Conservation (phyloP, 2,888 invertebrate genomes). For the Mythimna vitellina region DNA sequence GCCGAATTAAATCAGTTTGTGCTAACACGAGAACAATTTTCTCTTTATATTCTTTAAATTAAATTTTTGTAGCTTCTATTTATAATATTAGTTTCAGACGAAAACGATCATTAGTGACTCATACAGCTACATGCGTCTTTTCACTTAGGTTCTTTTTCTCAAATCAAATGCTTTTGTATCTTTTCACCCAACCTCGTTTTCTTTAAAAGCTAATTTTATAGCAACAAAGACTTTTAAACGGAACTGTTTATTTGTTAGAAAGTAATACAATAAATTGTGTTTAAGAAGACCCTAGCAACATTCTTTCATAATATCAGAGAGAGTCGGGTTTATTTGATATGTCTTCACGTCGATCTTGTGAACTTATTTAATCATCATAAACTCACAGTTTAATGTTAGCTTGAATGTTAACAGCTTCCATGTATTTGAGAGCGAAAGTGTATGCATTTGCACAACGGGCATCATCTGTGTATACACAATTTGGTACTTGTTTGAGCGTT, state of each 20-base stretch:
- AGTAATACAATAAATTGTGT: conserved; percentile 30
- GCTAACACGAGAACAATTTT: not conserved
- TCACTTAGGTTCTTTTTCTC: conserved; percentile 30
- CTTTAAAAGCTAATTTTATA: conserved; percentile 15
- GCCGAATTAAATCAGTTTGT: not conserved
- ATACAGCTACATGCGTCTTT: conserved; percentile 13
- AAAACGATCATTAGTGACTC: conserved; percentile 29
- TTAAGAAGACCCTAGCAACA: conserved; percentile 11
- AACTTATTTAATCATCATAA: conserved; percentile 53
- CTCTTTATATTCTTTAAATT: not conserved
- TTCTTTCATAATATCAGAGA: conserved; percentile 12
- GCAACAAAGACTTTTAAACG: conserved; percentile 28
- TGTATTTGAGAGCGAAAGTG: conserved; percentile 57
- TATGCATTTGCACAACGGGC: conserved; percentile 40
- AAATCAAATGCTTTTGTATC: conserved; percentile 18
- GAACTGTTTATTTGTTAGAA: conserved; percentile 15
- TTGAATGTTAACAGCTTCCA: conserved; percentile 47
- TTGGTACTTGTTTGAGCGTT: conserved; percentile 7
- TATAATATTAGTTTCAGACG: not conserved
- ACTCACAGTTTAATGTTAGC: conserved; percentile 27
- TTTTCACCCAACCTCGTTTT: conserved; percentile 22
- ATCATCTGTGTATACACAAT: conserved; percentile 26
- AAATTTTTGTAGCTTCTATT: not conserved
- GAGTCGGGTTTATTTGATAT: conserved; percentile 10
- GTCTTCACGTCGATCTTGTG: conserved; percentile 5